Evolutionary conservation across 2,113 vertebrate species (phyloP).

Genomic region (Chloropsis hardwickii): DNA sequence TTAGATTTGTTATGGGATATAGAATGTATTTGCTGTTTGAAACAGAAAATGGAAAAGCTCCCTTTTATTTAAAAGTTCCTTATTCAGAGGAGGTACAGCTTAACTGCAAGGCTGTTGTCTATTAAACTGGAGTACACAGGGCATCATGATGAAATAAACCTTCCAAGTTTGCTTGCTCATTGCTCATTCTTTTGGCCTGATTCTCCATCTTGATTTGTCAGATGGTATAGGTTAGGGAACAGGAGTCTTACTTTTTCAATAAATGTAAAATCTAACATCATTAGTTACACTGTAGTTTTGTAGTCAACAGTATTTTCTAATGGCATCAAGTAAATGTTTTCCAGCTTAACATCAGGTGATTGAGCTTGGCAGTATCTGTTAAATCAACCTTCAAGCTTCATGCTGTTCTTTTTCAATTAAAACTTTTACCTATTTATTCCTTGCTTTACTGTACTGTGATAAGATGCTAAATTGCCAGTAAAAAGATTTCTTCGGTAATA

Average conservation of each 20-base stretch:
- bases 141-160: not conserved
- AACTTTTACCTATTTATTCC: slow-evolving; percentile 6
- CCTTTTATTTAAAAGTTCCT: not conserved
- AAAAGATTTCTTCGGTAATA: not conserved
- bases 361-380: slow-evolving; percentile 23
- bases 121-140: not conserved
- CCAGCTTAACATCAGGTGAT: slow-evolving; percentile 1
- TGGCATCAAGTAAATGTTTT: not conserved
- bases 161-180: not conserved
- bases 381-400: slow-evolving; percentile 47
- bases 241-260: not conserved
- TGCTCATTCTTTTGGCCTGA: not conserved
- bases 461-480: not conserved
- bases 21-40: not conserved
- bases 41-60: not conserved
- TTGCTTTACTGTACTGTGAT: not conserved
- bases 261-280: not conserved
- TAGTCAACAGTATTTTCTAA: not conserved
- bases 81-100: not conserved
- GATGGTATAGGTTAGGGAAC: not conserved
- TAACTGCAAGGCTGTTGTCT: not conserved
- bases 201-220: not conserved
- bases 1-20: not conserved
- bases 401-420: slow-evolving; percentile 39
- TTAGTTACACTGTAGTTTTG: not conserved